Evolutionary conservation across 2,797 vertebrate species (phyloP).

Genomic region (Darevskia mixta): DNA sequence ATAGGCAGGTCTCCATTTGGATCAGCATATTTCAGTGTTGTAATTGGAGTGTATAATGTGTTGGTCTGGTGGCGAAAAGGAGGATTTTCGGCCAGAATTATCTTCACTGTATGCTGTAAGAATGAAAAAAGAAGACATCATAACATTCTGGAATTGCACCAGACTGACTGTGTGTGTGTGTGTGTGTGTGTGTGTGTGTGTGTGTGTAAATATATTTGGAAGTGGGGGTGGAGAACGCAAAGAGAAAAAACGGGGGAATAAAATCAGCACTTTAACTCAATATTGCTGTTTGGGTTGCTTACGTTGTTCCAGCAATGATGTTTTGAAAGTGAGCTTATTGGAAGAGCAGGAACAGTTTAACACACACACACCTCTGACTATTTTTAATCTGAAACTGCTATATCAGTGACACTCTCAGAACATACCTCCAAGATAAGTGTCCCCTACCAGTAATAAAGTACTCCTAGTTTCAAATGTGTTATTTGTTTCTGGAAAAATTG

Average conservation of each 20-base stretch:
- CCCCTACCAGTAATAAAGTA: too few species aligned
- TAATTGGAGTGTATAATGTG: constrained; percentile 87
- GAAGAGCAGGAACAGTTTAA: not conserved
- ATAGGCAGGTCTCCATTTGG: constrained; percentile 88
- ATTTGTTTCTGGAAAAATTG: too few species aligned
- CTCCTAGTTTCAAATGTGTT: too few species aligned
- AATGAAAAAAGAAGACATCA: constrained; percentile 37
- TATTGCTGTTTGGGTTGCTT: not conserved
- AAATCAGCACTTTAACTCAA: not conserved
- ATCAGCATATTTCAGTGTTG: constrained; percentile 89
- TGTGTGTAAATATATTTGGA: not conserved
- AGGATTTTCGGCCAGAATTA: constrained; percentile 86
- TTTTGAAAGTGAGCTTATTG: not conserved
- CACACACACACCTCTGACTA: not conserved
- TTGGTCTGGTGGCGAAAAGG: constrained; percentile 92
- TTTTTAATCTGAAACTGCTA: not conserved
- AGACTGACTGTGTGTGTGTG: not conserved
- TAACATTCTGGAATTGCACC: not conserved
- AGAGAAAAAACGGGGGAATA: not conserved
- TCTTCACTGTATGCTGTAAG: constrained; percentile 85
- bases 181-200: not conserved
- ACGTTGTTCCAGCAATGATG: not conserved
- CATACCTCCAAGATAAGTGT: not conserved
- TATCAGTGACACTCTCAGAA: not conserved
- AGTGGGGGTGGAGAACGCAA: not conserved